These are phyloP conservation scores for Psilopsiagon aurifrons DNA, from an alignment of 2,113 vertebrate genomes.

Conservation along the genomic window DNA sequence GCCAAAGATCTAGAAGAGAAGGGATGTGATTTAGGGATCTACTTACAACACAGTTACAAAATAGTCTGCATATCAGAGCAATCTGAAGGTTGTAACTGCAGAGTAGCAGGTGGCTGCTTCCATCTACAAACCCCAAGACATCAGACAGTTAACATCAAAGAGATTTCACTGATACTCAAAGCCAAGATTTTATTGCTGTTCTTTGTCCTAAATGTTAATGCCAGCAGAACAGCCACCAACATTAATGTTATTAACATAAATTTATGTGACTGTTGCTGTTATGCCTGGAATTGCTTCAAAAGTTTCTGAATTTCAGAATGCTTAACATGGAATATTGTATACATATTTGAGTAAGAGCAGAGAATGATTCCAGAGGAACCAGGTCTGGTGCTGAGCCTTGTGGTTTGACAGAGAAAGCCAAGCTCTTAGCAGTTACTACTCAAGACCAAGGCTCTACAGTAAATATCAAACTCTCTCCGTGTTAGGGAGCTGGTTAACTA, in stretches of 20 bases:
- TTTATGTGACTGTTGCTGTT: neutral
- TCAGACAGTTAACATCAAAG: neutral
- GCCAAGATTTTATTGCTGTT: neutral
- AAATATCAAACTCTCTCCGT: neutral
- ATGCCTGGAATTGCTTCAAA: neutral
- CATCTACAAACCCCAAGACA: neutral
- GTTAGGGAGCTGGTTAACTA: neutral
- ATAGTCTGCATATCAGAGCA: neutral
- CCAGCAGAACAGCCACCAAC: neutral
- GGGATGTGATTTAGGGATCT: constrained; percentile 45
- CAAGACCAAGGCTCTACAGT: neutral
- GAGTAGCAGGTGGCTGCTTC: neutral
- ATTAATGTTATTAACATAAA: neutral
- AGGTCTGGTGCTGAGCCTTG: neutral
- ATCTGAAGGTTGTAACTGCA: neutral
- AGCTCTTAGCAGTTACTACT: neutral
- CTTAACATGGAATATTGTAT: neutral
- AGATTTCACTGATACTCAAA: neutral
- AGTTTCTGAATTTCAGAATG: neutral
- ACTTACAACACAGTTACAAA: neutral
- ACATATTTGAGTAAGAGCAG: neutral
- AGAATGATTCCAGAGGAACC: neutral
- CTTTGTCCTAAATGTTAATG: neutral
- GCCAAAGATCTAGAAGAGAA: constrained; percentile 89
- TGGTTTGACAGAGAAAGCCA: neutral